Percentiles rank a stretch among this genome's conserved stretches.
phyloP scores from a whole-genome alignment of 2,888 invertebrate genomes.

The Corythucha ciliata region DNA sequence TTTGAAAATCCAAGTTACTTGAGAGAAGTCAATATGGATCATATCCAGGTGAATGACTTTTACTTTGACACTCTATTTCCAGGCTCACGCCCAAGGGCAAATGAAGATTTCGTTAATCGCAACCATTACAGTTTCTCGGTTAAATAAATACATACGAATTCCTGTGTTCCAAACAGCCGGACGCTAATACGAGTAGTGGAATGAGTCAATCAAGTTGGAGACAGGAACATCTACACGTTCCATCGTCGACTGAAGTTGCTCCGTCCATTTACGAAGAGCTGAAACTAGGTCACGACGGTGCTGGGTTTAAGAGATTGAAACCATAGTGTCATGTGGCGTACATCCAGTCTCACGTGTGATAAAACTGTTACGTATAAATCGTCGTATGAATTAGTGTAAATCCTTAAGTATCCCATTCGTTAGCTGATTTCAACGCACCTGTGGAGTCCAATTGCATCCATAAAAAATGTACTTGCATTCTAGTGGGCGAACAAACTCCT shows the following conservation, averaged over 20 bases:
- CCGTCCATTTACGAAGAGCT: constrained; percentile 73
- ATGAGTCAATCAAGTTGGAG: constrained; percentile 48
- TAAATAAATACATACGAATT: constrained; percentile 1
- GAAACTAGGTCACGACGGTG: constrained; percentile 68
- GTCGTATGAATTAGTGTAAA: not conserved
- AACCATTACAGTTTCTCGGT: not conserved
- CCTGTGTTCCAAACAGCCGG: not conserved
- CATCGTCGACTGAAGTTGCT: constrained; percentile 53
- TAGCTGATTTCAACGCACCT: too few relatives aligned
- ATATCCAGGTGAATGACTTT: constrained; percentile 49
- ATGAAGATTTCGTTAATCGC: too few relatives aligned
- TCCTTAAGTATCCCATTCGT: constrained; percentile 2
- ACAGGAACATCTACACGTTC: constrained; percentile 56
- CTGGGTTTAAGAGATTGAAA: constrained; percentile 70
- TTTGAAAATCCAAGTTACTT: constrained; percentile 79
- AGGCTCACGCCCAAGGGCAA: too few relatives aligned
- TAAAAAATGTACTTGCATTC: too few relatives aligned
- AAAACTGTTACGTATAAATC: constrained; percentile 17
- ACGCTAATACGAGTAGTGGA: constrained; percentile 23
- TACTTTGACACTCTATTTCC: too few relatives aligned
- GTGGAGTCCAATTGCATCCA: too few relatives aligned
- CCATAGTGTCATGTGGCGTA: constrained; percentile 45
- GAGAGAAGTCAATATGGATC: constrained; percentile 64
- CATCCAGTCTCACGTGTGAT: constrained; percentile 29
- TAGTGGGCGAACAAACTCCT: too few relatives aligned